Conservation (phyloP, 2,113 vertebrate species). For the Irena cyanogastra region DNA sequence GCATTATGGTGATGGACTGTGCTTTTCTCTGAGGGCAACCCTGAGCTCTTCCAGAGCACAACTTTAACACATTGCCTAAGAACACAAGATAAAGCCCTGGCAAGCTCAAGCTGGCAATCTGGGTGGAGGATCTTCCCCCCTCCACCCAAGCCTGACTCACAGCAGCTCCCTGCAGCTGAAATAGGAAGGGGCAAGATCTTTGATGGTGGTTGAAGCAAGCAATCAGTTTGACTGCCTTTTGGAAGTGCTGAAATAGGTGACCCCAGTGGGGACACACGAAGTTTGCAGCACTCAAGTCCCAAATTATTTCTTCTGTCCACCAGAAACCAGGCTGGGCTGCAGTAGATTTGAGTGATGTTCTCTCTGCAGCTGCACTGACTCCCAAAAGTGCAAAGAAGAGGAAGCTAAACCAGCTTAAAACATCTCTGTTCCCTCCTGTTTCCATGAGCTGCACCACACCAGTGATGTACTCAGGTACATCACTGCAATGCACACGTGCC, state of each 20-base stretch:
- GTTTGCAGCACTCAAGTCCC: background rate
- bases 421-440: background rate
- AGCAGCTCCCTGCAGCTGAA: background rate
- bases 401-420: background rate
- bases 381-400: background rate
- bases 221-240: background rate
- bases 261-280: background rate
- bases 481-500: accelerated
- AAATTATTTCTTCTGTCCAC: background rate
- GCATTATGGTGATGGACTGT: background rate
- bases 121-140: constrained; percentile 47
- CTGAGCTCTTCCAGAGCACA: constrained; percentile 1
- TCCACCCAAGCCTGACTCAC: constrained; percentile 56
- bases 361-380: background rate
- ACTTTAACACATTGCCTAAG: background rate
- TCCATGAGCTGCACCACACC: background rate
- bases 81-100: constrained; percentile 5
- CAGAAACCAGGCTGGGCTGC: background rate
- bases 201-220: background rate
- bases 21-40: background rate
- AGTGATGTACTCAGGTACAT: background rate
- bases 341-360: background rate
- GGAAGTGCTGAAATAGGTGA: background rate
- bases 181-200: background rate
- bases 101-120: constrained; percentile 49